Evolutionary conservation across 2,113 vertebrate species (phyloP).

Genomic region (Meriones unguiculatus): DNA sequence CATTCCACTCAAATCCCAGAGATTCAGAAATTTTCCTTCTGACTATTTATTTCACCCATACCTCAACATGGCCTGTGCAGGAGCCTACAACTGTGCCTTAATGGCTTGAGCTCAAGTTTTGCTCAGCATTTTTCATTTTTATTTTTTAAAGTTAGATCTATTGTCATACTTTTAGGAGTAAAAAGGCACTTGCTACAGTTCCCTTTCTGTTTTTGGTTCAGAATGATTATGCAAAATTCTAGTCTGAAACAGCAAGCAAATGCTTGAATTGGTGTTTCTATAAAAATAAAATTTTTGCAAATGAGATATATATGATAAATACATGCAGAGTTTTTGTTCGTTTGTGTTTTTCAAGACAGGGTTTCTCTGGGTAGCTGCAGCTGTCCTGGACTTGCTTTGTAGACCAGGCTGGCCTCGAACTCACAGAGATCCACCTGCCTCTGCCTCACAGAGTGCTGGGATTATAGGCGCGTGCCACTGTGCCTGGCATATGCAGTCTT

Average conservation of each 20-base stretch:
- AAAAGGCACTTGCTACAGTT: background rate
- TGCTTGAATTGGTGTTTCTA: background rate
- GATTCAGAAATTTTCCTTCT: background rate
- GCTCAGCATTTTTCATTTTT: background rate
- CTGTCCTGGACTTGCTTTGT: too few species aligned
- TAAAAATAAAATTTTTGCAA: slow-evolving; percentile 32
- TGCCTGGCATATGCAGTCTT: background rate
- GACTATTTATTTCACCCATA: slow-evolving; percentile 13
- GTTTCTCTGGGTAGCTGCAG: too few species aligned
- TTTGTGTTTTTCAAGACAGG: too few species aligned
- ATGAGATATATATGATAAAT: background rate
- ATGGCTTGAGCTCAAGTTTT: background rate
- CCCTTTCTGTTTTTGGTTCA: background rate
- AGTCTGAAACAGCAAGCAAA: slow-evolving; percentile 14
- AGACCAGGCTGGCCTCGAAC: too few species aligned
- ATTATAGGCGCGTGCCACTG: too few species aligned
- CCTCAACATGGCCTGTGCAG: background rate
- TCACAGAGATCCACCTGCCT: too few species aligned
- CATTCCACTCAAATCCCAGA: background rate
- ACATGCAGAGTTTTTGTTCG: background rate
- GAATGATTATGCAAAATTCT: background rate
- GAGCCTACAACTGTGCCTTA: background rate
- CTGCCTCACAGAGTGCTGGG: too few species aligned
- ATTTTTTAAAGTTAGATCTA: background rate
- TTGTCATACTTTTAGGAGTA: background rate